Evolutionary conservation across 2,113 vertebrate species (phyloP), one percentile per base, ranked within the genome.

Genomic region (Paradoxurus hermaphroditus): DNA sequence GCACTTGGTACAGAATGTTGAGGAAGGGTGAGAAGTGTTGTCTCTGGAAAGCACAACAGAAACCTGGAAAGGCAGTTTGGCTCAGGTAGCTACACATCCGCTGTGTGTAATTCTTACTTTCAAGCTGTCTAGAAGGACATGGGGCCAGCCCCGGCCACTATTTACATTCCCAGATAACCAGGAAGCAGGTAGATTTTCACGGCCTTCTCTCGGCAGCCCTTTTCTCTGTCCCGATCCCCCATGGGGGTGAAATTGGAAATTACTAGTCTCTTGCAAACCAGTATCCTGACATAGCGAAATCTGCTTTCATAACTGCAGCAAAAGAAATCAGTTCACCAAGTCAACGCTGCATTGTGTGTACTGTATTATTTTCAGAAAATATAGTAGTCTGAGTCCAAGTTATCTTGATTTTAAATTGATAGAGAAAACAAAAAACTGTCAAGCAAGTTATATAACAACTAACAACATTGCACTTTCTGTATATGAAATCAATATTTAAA

Each of bases 401-500:
- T 98, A 97, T 93, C 98, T 98, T 95, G 97, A 98, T 98, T 98
- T 98, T 98, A 98, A 98, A 98, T 98, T 98, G 98, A 98, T 97
- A 98, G 95, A 97, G 97, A 97, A 98, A 59, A 23, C 21, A 98
- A 98, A 92, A 98, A 96, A 98, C 98, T 97, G 97, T 98, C 91
- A 84, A 98, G 98, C 98, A 99, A 99, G 99, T 99, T 99, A 99
- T 98, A 98, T 99, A 99, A 99, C 99, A 99, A 99, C 99, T 99
- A 99, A 99, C 99, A 99, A 98, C 98, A 98, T 99, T 99, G 99
- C 99, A 99, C 99, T 99, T 99, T 99, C 99, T 99, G 99, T 99
- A 99, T 99, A 99, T 99, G 99, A 99, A 99, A 99, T 99, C 99
- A 98, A 99, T 99, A 99, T 99, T 99, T 99, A 99, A 99, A 99